Base-by-base conservation (phyloP, 2,888 invertebrate genomes). In the Cheilosia soror region DNA sequence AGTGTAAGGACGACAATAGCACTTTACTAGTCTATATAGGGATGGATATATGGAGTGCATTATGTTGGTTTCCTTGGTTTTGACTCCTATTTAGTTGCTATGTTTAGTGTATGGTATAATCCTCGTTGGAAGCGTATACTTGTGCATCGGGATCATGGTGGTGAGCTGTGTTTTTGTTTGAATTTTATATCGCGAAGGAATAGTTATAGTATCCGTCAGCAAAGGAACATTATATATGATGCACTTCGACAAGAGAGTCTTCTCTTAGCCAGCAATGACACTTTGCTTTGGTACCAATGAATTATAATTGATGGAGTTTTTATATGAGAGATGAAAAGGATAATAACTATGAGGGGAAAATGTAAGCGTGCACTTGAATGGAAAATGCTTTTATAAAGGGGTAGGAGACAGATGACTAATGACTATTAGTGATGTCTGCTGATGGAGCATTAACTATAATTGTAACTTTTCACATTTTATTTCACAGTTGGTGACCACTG, bases 291-390 rank as follows among this genome's bases (percentile, higher is more conserved):
- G 57, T 73, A 62, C 44, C 78, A 83, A 69, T 83, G 78, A 79
- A 78, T 78, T 83, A 69, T 65, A 83, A 78, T 78, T 78, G 78
- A 83, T 73, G 73, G 78, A 63, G 44, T 73, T 73, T 73, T 69
- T 58, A 83, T 58, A 83, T 73, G 78, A 73, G 62, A 37, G 55
- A 33, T 73, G 49, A 63, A 63, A 68, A 83, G 62, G 57, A 66
- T 42, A 25, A 72, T 66, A 25, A 55, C 73, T 20, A 37, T 9
- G 31, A 15, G n/a, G 31, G n/a, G 58, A 37, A 31, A 9, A 44
- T 25, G 15, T 5, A 33, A 13, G 25, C 40, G 11, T 47, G 57
- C 63, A 53, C 33, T 72, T 15, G 65, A 72, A 79, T 58, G 58
- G 15, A 15, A 53, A 65, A 62, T 60, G 60, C 27, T 62, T 33